Evolutionary conservation across 2,113 vertebrate species (phyloP).

Genomic region (Paramisgurnus dabryanus): DNA sequence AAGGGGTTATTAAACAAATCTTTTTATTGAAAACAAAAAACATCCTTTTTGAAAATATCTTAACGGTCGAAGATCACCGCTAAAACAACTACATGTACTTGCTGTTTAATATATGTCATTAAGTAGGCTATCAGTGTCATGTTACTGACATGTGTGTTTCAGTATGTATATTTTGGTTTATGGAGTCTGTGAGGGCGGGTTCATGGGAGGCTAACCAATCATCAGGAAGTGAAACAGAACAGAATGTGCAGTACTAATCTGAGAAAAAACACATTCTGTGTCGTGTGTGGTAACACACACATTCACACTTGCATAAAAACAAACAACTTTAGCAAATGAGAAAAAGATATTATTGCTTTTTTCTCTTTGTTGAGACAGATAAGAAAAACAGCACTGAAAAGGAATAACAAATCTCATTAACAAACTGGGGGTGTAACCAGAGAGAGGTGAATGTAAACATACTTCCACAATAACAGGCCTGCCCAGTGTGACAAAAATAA

Average conservation of each 20-base stretch:
- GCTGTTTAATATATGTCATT: neutral
- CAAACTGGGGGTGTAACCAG: neutral
- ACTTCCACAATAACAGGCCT: conserved; percentile 19
- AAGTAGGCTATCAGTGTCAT: neutral
- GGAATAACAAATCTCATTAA: conserved; percentile 18
- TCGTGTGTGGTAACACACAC: conserved; percentile 65
- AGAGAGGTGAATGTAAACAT: conserved; percentile 13
- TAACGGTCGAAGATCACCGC: no score
- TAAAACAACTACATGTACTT: neutral
- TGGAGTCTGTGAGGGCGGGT: conserved; percentile 72
- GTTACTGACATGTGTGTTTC: conserved; percentile 38
- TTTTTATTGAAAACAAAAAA: neutral
- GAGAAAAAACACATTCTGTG: conserved; percentile 70
- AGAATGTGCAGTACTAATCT: conserved; percentile 82
- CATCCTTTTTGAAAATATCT: neutral
- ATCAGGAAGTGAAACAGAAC: conserved; percentile 83
- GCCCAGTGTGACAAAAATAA: conserved; percentile 60
- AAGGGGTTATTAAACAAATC: no score
- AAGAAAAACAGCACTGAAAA: conserved; percentile 34
- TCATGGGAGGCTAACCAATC: conserved; percentile 77
- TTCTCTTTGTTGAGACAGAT: conserved; percentile 14
- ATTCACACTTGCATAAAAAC: conserved; percentile 51
- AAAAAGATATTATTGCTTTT: conserved; percentile 20
- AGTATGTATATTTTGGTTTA: conserved; percentile 50
- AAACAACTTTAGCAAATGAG: conserved; percentile 45